Base-by-base conservation (phyloP, 2,888 invertebrate species). In the Clusia tigrina region DNA sequence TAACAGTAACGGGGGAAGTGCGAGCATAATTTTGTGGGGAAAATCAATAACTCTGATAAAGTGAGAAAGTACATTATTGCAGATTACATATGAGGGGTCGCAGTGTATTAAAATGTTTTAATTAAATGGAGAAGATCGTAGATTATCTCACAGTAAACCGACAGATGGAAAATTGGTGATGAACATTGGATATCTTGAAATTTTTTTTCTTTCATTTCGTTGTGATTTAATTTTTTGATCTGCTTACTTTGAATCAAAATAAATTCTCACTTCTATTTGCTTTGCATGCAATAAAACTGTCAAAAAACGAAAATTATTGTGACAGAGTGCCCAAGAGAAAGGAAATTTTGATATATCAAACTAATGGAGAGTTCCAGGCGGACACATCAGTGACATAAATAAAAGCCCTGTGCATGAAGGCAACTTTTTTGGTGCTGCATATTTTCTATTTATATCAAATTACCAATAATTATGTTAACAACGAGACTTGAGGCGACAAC, bases 381-480 rank as follows among this genome's bases (percentile, higher is more conserved):
- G 6, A n/a, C n/a, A n/a, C n/a, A n/a, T n/a, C n/a, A n/a, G n/a
- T n/a, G n/a, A n/a, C n/a, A n/a, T n/a, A n/a, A n/a, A n/a, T n/a
- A n/a, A n/a, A n/a, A n/a, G n/a, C n/a, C 5, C 12, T 12, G 32
- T 32, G 32, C 32, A 32, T 32, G 32, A 32, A 32, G 6, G 6
- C 42, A 42, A 42, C n/a, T 15, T 42, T 32, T 32, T 32, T 12
- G 5, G 5, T 32, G 5, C 32, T 32, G 32, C 12, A 9, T 42
- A 15, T 12, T 42, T 15, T 42, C 48, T 48, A 20, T 48, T 48
- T 48, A 20, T 20, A 48, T 20, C 48, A 48, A 48, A 48, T 48
- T 22, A 22, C 48, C 48, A 48, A 48, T 48, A 48, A 48, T 48
- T 48, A 18, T 48, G 20, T 48, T 18, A 18, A 48, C 48, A 20